Evolutionary conservation across 2,888 invertebrate species (phyloP), one percentile per base, ranked within the genome.

Genomic region (Synergus gifuensis): DNA sequence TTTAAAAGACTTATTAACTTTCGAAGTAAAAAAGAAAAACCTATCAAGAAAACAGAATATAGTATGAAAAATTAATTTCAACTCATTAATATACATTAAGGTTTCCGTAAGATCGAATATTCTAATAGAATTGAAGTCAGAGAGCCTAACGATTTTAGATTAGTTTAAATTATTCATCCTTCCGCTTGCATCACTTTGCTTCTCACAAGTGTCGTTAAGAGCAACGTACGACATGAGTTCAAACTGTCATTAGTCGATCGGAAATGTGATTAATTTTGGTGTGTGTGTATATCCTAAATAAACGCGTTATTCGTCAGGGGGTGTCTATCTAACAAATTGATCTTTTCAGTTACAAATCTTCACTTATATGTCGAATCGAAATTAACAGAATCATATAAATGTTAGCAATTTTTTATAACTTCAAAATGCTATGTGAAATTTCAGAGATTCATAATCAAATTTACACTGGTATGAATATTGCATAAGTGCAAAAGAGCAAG

Each of bases 151-250:
- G 73, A 73, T 73, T 73, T 73, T 36, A 73, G 54, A 73, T 73
- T 73, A 73, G 73, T 73, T 54, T 11, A 73, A 73, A 73, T 73
- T 54, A 73, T 73, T 73, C 73, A 73, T 40, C 28, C 49, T 73
- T 8, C 36, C 49, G n/a, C 49, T 73, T 9, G n/a, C 69, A 14
- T 28, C 28, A n/a, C 54, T 28, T n/a, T 16, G 22, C 16, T 46
- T 4, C 36, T 22, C 16, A 67, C 9, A 67, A 44, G 44, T 11
- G 28, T 14, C 36, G 22, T 18, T 60, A 11, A 73, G 49, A 9
- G 28, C 2, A 73, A 73, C 69, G 69, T n/a, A 40, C 49, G 54
- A 54, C 49, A 36, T 49, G 73, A 73, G 73, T 73, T 73, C 73
- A 73, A 54, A 73, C 49, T 73, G 54, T 73, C 73, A 54, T 73